These are phyloP conservation scores for Mythimna albipuncta DNA, from an alignment of 2,888 invertebrate genomes.

Conservation along the genomic window DNA sequence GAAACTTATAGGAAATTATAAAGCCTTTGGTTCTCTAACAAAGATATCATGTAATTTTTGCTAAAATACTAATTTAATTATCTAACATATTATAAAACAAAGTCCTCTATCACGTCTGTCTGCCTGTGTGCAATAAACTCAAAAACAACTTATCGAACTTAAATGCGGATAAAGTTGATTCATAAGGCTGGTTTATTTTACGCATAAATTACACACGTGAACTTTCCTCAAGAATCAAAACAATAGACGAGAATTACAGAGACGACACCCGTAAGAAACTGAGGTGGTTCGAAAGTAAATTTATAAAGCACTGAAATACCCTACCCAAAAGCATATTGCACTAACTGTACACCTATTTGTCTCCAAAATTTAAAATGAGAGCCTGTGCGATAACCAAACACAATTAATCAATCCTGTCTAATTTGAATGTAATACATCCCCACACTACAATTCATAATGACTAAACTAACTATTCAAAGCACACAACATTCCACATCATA, in stretches of 20 bases:
- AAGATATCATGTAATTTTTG: background rate
- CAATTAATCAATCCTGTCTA: slow-evolving; percentile 30
- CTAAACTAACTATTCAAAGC: slow-evolving; percentile 42
- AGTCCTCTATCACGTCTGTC: too few species aligned
- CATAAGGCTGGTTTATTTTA: too few species aligned
- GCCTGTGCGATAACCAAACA: slow-evolving; percentile 30
- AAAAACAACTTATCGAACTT: too few species aligned
- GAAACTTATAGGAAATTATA: background rate
- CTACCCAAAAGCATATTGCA: background rate
- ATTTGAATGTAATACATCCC: slow-evolving; percentile 29
- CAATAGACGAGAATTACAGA: too few species aligned
- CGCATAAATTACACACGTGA: too few species aligned
- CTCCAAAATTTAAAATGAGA: slow-evolving; percentile 40
- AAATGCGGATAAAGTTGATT: too few species aligned
- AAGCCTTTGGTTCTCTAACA: background rate
- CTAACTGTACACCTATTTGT: slow-evolving; percentile 34
- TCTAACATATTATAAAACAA: too few species aligned
- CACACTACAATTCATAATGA: slow-evolving; percentile 34
- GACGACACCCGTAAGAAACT: too few species aligned
- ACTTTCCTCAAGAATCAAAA: too few species aligned
- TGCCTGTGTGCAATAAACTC: too few species aligned
- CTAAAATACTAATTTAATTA: background rate
- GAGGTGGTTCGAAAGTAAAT: too few species aligned
- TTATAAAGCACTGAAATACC: too few species aligned
- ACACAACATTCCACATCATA: slow-evolving; percentile 34